Conservation (phyloP, 2,888 invertebrate species). For the Xestia c-nigrum region DNA sequence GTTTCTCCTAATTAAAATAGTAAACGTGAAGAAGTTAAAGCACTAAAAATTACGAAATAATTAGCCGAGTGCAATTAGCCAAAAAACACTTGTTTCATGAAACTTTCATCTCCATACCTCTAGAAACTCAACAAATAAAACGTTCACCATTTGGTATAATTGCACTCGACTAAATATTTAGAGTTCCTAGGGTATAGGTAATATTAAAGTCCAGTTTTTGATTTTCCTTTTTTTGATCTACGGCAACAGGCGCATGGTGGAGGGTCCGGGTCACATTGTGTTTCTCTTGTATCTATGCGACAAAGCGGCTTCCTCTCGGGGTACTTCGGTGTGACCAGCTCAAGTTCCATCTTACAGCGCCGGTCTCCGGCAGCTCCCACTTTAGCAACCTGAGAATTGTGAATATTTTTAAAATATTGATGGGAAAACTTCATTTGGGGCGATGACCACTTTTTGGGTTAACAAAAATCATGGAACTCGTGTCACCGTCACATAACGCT, state of each 20-base stretch:
- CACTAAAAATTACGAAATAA: background rate
- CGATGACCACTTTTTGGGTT: no score
- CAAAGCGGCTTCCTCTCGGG: conserved; percentile 88
- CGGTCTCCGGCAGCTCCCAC: conserved; percentile 83
- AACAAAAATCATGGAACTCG: no score
- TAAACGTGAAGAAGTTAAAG: background rate
- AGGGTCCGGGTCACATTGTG: conserved; percentile 82
- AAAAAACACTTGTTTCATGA: no score
- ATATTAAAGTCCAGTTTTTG: background rate
- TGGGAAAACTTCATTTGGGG: no score
- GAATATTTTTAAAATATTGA: background rate
- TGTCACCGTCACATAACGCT: no score
- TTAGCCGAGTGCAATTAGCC: no score
- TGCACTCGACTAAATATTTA: no score
- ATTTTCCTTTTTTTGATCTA: conserved; percentile 73
- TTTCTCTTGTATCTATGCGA: conserved; percentile 84
- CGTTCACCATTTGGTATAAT: no score
- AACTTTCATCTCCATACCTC: no score
- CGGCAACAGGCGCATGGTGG: conserved; percentile 72
- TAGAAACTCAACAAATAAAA: no score
- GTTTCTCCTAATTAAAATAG: background rate
- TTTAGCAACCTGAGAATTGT: conserved; percentile 79
- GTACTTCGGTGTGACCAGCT: conserved; percentile 92
- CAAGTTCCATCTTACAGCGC: conserved; percentile 91
- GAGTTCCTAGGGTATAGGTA: no score